Evolutionary conservation across 2,888 invertebrate genomes (phyloP).

Genomic region (Limnephilus auricula): DNA sequence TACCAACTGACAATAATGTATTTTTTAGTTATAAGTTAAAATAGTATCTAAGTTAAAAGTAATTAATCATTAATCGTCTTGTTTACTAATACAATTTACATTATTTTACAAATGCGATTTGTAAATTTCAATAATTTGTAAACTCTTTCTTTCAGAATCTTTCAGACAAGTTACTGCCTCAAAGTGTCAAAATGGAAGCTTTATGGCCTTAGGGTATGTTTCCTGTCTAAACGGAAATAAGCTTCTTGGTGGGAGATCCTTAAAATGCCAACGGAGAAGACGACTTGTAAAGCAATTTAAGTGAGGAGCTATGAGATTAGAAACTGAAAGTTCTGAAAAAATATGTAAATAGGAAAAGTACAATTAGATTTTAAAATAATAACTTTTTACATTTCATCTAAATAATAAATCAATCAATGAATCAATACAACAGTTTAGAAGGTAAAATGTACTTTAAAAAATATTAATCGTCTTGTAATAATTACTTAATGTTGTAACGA

Average conservation of each 20-base stretch:
- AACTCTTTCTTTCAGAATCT: neutral
- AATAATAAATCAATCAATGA: too few species aligned
- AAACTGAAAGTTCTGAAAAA: neutral
- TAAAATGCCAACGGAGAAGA: neutral
- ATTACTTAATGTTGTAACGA: too few species aligned
- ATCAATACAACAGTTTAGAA: too few species aligned
- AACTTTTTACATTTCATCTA: too few species aligned
- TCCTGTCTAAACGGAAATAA: constrained; percentile 15
- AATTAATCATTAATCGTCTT: neutral
- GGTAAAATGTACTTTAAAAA: too few species aligned
- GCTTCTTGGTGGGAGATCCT: neutral
- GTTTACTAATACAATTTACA: neutral
- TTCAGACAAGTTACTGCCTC: neutral
- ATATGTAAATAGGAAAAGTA: neutral
- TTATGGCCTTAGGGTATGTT: neutral
- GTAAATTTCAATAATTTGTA: neutral
- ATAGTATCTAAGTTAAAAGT: too few species aligned
- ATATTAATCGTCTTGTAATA: too few species aligned
- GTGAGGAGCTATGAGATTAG: neutral
- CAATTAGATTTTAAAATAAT: too few species aligned
- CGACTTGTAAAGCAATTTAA: neutral
- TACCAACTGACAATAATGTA: too few species aligned
- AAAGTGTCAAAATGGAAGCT: neutral
- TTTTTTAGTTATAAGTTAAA: too few species aligned
- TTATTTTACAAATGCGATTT: neutral